Evolutionary conservation across 2,113 vertebrate genomes (phyloP).

Genomic region (Cephalopholis sonnerati): DNA sequence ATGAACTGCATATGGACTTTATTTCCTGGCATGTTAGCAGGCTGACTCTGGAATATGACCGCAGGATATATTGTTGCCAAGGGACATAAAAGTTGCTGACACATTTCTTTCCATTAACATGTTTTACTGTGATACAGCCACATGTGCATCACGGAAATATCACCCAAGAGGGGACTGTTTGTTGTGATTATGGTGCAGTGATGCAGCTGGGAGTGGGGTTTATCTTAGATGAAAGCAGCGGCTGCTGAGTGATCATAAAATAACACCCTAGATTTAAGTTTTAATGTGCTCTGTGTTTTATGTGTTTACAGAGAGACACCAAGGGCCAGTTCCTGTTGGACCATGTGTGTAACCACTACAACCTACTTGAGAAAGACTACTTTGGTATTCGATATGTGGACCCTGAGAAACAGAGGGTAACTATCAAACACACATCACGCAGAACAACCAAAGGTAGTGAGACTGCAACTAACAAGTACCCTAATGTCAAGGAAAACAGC

Average conservation of each 20-base stretch:
- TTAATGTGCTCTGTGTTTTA: constrained; percentile 30
- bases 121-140: not conserved
- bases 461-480: not conserved
- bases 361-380: constrained; percentile 97
- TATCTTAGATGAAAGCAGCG: not conserved
- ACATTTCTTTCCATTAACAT: not conserved
- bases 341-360: constrained; percentile 98
- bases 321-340: constrained; percentile 98
- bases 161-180: constrained; percentile 14
- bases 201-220: constrained; percentile 24
- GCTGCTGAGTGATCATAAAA: not conserved
- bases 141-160: constrained; percentile 20
- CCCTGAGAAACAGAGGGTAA: constrained; percentile 96
- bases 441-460: not conserved
- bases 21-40: constrained; percentile 41
- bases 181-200: not conserved
- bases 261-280: constrained; percentile 4
- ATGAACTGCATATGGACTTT: constrained; percentile 32
- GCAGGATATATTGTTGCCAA: constrained; percentile 9
- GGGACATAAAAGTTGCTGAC: constrained; percentile 27
- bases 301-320: constrained; percentile 93
- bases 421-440: constrained; percentile 13
- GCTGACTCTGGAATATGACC: constrained; percentile 15
- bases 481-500: too few species aligned
- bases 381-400: constrained; percentile 99